These are phyloP conservation scores for Falco punctatus DNA, from an alignment of 2,113 vertebrate species.

Conservation along the genomic window DNA sequence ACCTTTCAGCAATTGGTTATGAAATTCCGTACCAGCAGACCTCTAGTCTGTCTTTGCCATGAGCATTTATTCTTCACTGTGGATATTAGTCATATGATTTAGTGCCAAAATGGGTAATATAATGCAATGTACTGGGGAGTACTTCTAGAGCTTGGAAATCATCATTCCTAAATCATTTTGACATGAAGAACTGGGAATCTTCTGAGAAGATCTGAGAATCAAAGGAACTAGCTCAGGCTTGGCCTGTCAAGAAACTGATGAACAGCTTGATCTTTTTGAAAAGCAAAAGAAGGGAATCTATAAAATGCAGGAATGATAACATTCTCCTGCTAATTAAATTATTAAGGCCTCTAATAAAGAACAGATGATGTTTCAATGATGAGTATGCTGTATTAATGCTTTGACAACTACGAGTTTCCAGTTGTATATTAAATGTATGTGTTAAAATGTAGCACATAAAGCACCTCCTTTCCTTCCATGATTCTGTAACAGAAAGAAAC, in stretches of 20 bases:
- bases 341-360: background rate
- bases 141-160: background rate
- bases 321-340: background rate
- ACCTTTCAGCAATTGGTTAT: background rate
- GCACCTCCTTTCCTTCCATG: background rate
- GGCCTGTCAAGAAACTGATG: background rate
- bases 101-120: background rate
- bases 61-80: background rate
- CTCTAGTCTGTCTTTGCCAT: background rate
- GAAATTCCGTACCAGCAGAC: background rate
- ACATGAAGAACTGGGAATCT: background rate
- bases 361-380: background rate
- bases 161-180: background rate
- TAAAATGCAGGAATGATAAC: background rate
- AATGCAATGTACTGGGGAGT: background rate
- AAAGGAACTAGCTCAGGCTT: background rate
- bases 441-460: background rate
- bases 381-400: background rate
- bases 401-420: background rate
- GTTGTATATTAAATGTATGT: background rate
- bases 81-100: background rate
- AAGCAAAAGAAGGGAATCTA: background rate
- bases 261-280: background rate
- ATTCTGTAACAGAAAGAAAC: background rate
- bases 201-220: background rate